Conservation (phyloP, 2,888 invertebrate species). For the Phanerotoma sp. region DNA sequence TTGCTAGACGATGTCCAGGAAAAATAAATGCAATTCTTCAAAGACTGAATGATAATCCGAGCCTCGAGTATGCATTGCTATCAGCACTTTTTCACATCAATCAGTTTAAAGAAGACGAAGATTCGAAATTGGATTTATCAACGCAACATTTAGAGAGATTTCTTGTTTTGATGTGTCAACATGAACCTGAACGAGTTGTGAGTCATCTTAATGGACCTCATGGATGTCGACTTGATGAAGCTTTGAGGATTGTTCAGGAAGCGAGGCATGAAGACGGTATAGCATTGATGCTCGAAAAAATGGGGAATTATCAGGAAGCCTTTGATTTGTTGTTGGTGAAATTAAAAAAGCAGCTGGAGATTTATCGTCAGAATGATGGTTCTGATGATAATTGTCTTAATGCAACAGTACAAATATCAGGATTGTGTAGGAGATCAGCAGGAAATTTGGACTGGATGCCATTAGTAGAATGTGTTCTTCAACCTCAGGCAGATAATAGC, state of each 20-base stretch:
- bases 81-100: conserved; percentile 44
- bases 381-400: conserved; percentile 44
- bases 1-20: conserved; percentile 48
- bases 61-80: conserved; percentile 44
- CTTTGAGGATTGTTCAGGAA: conserved; percentile 66
- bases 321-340: conserved; percentile 65
- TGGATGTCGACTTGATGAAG: conserved; percentile 66
- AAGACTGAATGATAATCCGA: conserved; percentile 45
- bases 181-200: conserved; percentile 50
- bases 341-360: conserved; percentile 48
- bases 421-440: conserved; percentile 51
- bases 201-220: conserved; percentile 48
- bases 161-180: conserved; percentile 52
- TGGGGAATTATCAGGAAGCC: conserved; percentile 72
- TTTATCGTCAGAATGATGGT: conserved; percentile 37
- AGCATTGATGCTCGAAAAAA: conserved; percentile 73
- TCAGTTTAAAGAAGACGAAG: conserved; percentile 43
- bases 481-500: conserved; percentile 42
- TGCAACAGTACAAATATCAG: conserved; percentile 46
- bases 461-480: conserved; percentile 50
- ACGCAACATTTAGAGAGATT: conserved; percentile 50
- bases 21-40: conserved; percentile 49
- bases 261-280: conserved; percentile 67
- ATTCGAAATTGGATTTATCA: conserved; percentile 46
- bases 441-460: conserved; percentile 55